Conservation (phyloP, 2,888 invertebrate species). For the Aporophyla lueneburgensis region DNA sequence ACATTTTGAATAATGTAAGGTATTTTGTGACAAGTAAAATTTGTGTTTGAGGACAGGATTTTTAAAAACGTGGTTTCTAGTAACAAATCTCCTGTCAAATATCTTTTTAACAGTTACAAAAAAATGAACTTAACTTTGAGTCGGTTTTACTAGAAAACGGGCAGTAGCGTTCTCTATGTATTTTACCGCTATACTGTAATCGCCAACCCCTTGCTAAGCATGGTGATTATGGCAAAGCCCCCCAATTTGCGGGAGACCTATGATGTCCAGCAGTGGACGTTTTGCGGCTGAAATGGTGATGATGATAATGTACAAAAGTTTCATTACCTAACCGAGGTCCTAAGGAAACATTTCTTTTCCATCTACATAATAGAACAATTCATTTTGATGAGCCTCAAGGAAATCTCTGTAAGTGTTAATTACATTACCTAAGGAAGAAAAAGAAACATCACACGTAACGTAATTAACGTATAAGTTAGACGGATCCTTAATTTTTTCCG, state of each 20-base stretch:
- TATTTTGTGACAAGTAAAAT: slow-evolving; percentile 12
- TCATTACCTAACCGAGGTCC: neutral
- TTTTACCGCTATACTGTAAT: too few relatives aligned
- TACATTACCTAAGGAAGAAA: slow-evolving; percentile 43
- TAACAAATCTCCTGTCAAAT: neutral
- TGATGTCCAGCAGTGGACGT: too few relatives aligned
- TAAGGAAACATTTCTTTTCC: neutral
- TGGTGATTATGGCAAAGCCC: too few relatives aligned
- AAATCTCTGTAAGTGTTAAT: slow-evolving; percentile 44
- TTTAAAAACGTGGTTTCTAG: neutral
- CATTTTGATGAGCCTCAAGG: slow-evolving; percentile 21
- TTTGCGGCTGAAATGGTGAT: too few relatives aligned
- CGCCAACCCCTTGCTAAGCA: too few relatives aligned
- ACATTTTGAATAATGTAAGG: slow-evolving; percentile 25
- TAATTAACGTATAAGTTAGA: slow-evolving; percentile 51
- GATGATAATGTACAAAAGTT: neutral
- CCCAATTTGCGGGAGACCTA: too few relatives aligned
- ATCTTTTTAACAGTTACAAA: neutral
- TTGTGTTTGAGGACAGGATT: slow-evolving; percentile 2
- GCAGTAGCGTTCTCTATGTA: too few relatives aligned
- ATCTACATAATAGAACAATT: slow-evolving; percentile 24
- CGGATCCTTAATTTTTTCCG: slow-evolving; percentile 22
- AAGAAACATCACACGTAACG: slow-evolving; percentile 31
- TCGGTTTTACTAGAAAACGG: too few relatives aligned
- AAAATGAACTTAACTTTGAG: too few relatives aligned